These are phyloP conservation scores for Epinotia bilunana DNA, from an alignment of 2,888 invertebrate genomes.

Conservation along the genomic window DNA sequence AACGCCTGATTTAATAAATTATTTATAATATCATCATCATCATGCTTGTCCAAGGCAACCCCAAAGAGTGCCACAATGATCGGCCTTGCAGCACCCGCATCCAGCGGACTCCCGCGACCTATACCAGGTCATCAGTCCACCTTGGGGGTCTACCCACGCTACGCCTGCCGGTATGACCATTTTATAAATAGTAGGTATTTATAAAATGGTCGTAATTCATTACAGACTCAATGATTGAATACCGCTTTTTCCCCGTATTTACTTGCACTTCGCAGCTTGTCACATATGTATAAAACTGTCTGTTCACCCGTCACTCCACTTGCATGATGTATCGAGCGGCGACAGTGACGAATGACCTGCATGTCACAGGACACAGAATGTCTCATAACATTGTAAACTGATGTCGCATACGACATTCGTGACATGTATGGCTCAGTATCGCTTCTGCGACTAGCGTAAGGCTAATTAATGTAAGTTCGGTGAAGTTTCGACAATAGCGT, in stretches of 20 bases:
- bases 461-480: slow-evolving; percentile 29
- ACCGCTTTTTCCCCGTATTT: neutral
- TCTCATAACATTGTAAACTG: neutral
- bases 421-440: neutral
- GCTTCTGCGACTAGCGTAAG: slow-evolving; percentile 17
- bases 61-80: too few species aligned
- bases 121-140: too few species aligned
- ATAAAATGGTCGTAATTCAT: too few species aligned
- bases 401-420: slow-evolving; percentile 10
- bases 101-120: too few species aligned
- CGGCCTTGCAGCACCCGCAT: too few species aligned
- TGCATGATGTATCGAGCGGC: slow-evolving; percentile 33
- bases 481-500: slow-evolving; percentile 12
- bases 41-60: too few species aligned
- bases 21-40: too few species aligned
- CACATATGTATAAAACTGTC: slow-evolving; percentile 16
- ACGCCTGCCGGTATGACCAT: too few species aligned
- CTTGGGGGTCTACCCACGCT: too few species aligned
- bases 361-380: neutral
- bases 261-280: neutral
- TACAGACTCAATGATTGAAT: too few species aligned
- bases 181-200: too few species aligned
- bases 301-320: slow-evolving; percentile 22
- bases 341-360: slow-evolving; percentile 35
- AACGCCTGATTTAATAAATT: too few species aligned